A percentile compares a stretch with the other conserved stretches of the same genome.
phyloP scores from a whole-genome alignment of 2,888 invertebrate genomes.

The Ormia ochracea region DNA sequence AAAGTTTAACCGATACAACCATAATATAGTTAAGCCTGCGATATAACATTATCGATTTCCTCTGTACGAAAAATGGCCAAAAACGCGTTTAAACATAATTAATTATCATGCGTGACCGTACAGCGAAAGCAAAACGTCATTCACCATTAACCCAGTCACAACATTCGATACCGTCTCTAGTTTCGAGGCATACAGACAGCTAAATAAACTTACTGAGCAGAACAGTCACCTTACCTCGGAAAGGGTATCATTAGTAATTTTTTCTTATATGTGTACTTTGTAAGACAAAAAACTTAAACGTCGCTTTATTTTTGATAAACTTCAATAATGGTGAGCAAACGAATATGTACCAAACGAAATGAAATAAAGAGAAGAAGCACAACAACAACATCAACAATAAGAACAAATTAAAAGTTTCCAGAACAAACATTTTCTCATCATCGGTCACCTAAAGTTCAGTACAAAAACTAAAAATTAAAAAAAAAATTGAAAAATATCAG shows the following conservation, averaged over 20 bases:
- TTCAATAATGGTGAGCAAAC: conserved; percentile 54
- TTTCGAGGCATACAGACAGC: conserved; percentile 33
- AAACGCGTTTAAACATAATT: no score
- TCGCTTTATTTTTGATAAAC: conserved; percentile 56
- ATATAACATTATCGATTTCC: no score
- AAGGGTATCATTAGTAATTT: conserved; percentile 61
- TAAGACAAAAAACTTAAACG: conserved; percentile 33
- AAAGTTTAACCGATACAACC: no score
- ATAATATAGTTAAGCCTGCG: no score
- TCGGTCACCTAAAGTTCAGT: conserved; percentile 35
- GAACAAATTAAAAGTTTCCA: conserved; percentile 15
- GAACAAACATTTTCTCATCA: conserved; percentile 51
- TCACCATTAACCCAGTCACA: not conserved
- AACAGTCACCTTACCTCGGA: conserved; percentile 43
- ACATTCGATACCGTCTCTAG: not conserved
- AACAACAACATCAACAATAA: conserved; percentile 28
- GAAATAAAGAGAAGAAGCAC: conserved; percentile 1
- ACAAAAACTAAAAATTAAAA: not conserved
- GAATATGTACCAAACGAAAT: conserved; percentile 36
- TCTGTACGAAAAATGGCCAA: no score
- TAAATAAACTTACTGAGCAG: conserved; percentile 17
- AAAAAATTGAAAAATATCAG: conserved; percentile 1
- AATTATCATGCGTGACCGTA: no score
- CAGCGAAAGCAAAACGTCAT: no score
- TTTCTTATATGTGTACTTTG: conserved; percentile 4